Conservation (phyloP, 2,113 vertebrate genomes). For the Xiphophorus hellerii region DNA sequence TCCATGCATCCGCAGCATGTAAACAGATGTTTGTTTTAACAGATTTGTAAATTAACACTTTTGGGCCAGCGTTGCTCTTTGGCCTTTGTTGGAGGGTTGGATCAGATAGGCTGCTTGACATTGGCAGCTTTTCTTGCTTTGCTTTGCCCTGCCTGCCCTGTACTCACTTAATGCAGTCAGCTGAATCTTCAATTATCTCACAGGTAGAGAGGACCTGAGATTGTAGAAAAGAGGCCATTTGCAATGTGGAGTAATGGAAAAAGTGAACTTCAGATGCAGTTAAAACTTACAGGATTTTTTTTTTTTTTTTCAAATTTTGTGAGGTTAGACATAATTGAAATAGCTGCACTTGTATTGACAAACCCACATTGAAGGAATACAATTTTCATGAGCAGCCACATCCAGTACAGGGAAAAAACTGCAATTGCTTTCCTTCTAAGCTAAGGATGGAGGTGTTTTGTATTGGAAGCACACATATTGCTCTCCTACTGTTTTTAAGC, state of each 20-base stretch:
- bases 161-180: slow-evolving; percentile 51
- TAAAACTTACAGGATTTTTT: not conserved
- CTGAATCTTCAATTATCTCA: slow-evolving; percentile 45
- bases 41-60: slow-evolving; percentile 38
- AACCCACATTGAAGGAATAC: not conserved
- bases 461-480: slow-evolving; percentile 1
- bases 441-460: not conserved
- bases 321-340: not conserved
- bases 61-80: slow-evolving; percentile 11
- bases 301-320: not conserved
- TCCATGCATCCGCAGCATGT: slow-evolving; percentile 22
- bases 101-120: slow-evolving; percentile 42
- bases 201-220: slow-evolving; percentile 29
- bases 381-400: not conserved
- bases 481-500: slow-evolving; percentile 12
- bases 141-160: slow-evolving; percentile 50
- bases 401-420: not conserved
- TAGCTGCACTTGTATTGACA: not conserved
- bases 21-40: slow-evolving; percentile 40
- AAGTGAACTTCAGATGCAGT: slow-evolving; percentile 17
- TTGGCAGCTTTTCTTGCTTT: slow-evolving; percentile 47
- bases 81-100: slow-evolving; percentile 36
- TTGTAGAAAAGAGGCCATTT: slow-evolving; percentile 18
- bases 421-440: not conserved
- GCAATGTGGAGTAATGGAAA: slow-evolving; percentile 30